A percentile compares a stretch with the other conserved stretches of the same genome.
Evolutionary conservation across 2,113 vertebrate genomes (phyloP).

Genomic region (Anser brachyrhynchus): DNA sequence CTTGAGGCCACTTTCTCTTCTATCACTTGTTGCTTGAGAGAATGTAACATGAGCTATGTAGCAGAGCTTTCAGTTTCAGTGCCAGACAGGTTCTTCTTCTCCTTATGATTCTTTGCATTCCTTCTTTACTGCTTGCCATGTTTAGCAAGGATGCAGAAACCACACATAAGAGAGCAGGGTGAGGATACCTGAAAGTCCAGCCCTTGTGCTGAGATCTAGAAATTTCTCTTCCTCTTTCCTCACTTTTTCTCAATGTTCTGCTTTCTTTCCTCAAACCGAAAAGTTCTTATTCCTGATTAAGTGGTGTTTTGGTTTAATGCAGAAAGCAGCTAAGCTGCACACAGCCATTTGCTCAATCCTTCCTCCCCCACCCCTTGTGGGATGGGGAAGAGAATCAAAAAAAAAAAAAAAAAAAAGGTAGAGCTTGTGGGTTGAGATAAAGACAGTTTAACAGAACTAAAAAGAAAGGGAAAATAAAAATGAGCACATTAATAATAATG

Average conservation of each 20-base stretch:
- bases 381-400: too few relatives aligned
- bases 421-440: too few relatives aligned
- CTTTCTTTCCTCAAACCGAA: neutral
- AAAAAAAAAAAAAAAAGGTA: too few relatives aligned
- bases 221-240: neutral
- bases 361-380: too few relatives aligned
- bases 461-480: too few relatives aligned
- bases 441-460: too few relatives aligned
- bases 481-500: too few relatives aligned
- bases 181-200: neutral
- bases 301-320: too few relatives aligned
- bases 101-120: neutral
- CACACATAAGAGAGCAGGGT: neutral
- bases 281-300: neutral
- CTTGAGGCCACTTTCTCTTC: too few relatives aligned
- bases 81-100: neutral
- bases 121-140: rapidly evolving
- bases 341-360: too few relatives aligned
- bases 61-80: neutral
- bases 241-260: neutral
- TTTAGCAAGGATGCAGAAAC: neutral
- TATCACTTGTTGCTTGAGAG: too few relatives aligned
- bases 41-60: neutral
- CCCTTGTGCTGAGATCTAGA: neutral
- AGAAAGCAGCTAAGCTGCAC: too few relatives aligned